Evolutionary conservation across 2,888 invertebrate genomes (phyloP).

Genomic region (Caenorhabditis zanzibari): DNA sequence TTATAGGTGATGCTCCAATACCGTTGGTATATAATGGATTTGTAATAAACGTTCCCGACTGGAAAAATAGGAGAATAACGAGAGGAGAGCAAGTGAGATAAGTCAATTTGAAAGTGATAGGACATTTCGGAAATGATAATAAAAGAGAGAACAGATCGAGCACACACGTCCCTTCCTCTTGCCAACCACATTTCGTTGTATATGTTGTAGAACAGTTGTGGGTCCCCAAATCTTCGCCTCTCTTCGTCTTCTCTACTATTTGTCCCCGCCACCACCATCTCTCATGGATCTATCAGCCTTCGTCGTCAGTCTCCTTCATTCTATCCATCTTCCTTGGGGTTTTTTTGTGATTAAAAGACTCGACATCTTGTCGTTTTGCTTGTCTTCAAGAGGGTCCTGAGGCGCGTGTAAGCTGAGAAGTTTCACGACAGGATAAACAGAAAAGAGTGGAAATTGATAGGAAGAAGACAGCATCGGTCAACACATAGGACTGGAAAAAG

Average conservation of each 20-base stretch:
- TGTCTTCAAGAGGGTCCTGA: slow-evolving; percentile 36
- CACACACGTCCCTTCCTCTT: slow-evolving; percentile 52
- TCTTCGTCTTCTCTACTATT: neutral
- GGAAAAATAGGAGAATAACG: neutral
- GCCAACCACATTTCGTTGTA: slow-evolving; percentile 66
- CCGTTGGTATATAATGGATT: slow-evolving; percentile 27
- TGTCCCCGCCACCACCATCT: neutral
- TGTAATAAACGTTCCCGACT: neutral
- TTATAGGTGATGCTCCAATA: neutral
- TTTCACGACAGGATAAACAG: slow-evolving; percentile 56
- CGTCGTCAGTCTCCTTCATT: slow-evolving; percentile 27
- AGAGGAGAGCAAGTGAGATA: neutral
- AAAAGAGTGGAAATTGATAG: slow-evolving; percentile 55
- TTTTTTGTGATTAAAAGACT: slow-evolving; percentile 60
- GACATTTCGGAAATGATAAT: slow-evolving; percentile 48
- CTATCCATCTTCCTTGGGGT: slow-evolving; percentile 62
- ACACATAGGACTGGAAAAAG: too few species aligned
- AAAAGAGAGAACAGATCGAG: slow-evolving; percentile 60
- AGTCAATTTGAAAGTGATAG: slow-evolving; percentile 20
- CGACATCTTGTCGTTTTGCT: slow-evolving; percentile 53
- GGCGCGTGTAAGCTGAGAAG: slow-evolving; percentile 55
- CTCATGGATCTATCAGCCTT: slow-evolving; percentile 29
- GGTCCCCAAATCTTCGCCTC: slow-evolving; percentile 34
- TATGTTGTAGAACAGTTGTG: slow-evolving; percentile 69
- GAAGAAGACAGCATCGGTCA: slow-evolving; percentile 27